Percentiles rank a stretch among this genome's conserved stretches.
Conservation (phyloP, 2,113 vertebrate species). For the Erinaceus europaeus region DNA sequence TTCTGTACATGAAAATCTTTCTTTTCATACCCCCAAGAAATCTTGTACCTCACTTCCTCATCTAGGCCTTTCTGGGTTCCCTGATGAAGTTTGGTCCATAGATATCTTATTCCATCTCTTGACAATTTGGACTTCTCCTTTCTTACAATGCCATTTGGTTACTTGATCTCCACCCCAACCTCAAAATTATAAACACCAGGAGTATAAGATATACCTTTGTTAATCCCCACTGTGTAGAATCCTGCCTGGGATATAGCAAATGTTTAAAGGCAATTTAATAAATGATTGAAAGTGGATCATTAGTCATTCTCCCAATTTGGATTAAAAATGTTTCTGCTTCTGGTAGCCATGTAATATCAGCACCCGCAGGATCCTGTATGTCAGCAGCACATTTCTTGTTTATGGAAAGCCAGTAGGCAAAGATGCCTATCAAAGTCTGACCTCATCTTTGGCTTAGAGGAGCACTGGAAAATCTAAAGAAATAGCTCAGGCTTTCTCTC, state of each 20-base stretch:
- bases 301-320: background rate
- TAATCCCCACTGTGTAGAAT: too few relatives aligned
- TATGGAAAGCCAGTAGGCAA: background rate
- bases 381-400: background rate
- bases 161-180: background rate
- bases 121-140: background rate
- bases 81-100: background rate
- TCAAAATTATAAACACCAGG: background rate
- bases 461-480: background rate
- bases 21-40: background rate
- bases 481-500: background rate
- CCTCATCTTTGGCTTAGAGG: background rate
- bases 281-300: background rate
- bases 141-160: accelerated
- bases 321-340: background rate
- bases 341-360: background rate
- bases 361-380: background rate
- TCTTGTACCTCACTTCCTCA: background rate
- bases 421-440: background rate
- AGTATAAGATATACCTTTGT: background rate
- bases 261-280: background rate
- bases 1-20: background rate
- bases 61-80: background rate
- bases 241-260: background rate
- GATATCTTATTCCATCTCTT: too few relatives aligned